Evolutionary conservation across 2,113 vertebrate species (phyloP).

Genomic region (Tyto alba): DNA sequence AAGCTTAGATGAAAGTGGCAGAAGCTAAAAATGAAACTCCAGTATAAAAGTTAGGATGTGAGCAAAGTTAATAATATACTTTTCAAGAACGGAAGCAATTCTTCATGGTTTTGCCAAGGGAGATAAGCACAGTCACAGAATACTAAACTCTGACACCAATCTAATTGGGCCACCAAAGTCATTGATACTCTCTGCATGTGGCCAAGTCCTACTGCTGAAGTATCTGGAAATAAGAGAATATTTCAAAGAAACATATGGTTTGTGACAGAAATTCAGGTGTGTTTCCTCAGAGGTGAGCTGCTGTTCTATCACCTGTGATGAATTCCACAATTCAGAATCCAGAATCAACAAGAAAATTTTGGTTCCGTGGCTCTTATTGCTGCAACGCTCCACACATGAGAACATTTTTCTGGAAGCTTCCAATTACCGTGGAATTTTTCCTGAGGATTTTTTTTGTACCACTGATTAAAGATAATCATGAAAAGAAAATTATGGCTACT

Average conservation of each 20-base stretch:
- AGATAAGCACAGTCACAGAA: neutral
- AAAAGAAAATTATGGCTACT: slow-evolving; percentile 37
- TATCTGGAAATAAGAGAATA: neutral
- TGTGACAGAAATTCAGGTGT: neutral
- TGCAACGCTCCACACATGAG: fast-evolving
- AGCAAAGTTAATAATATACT: neutral
- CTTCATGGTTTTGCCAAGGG: neutral
- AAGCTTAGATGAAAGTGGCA: neutral
- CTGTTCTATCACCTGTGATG: neutral
- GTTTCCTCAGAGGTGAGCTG: neutral
- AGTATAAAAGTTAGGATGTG: neutral
- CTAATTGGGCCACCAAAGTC: neutral
- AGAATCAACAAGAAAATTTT: neutral
- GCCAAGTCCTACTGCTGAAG: neutral
- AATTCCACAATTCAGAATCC: neutral
- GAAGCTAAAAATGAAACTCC: neutral
- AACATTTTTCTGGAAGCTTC: slow-evolving; percentile 24
- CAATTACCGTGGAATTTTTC: neutral
- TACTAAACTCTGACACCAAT: neutral
- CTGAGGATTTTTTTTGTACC: neutral
- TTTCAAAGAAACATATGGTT: neutral
- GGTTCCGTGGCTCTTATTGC: neutral
- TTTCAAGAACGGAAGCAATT: neutral
- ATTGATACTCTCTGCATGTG: neutral
- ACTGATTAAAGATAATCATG: neutral